Evolutionary conservation across 2,888 invertebrate genomes (phyloP), one percentile per base, ranked within the genome.

Genomic region (Heliconius sara): DNA sequence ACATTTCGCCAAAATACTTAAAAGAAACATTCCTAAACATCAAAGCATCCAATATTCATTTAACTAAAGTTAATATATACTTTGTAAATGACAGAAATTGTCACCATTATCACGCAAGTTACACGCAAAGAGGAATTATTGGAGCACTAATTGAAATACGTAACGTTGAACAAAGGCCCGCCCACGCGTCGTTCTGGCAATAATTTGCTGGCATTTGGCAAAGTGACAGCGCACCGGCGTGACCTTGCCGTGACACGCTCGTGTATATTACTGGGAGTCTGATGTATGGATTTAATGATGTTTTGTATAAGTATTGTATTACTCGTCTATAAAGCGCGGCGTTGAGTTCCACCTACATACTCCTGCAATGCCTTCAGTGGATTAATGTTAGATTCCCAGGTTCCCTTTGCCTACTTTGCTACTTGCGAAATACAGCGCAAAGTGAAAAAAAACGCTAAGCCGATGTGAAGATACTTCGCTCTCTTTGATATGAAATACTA

Each of bases 151-250:
- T 75, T 80, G 80, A 66, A 76, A 76, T 80, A 81, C 30, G 75
- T 63, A 77, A 67, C 66, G 27, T 60, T 73, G 57, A 72, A 80
- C 77, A 83, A 77, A 81, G 66, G 77, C 71, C 86, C 86, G 83
- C 87, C 90, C 83, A 87, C 82, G 77, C 76, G 5, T 79, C 81
- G 67, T 81, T 83, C 83, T 84, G 83, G 85, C 86, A 85, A 88
- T 86, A 87, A 86, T 70, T 79, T 39, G 60, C 68, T 22, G 43
- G 43, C 67, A 39, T 75, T 78, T 79, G 78, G 78, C 78, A 75
- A 75, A 6, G 60, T 77, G 81, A 79, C 81, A 81, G 77, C 67
- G 52, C 65, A 77, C 74, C 60, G 74, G 66, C 27, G 78, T 60
- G 78, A 74, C 78, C 78, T 79, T 79, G 60, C 39, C 78, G 60